Percentiles rank a stretch among this genome's conserved stretches.
Conservation (phyloP, 2,113 vertebrate genomes). For the Nyctibius bracteatus region DNA sequence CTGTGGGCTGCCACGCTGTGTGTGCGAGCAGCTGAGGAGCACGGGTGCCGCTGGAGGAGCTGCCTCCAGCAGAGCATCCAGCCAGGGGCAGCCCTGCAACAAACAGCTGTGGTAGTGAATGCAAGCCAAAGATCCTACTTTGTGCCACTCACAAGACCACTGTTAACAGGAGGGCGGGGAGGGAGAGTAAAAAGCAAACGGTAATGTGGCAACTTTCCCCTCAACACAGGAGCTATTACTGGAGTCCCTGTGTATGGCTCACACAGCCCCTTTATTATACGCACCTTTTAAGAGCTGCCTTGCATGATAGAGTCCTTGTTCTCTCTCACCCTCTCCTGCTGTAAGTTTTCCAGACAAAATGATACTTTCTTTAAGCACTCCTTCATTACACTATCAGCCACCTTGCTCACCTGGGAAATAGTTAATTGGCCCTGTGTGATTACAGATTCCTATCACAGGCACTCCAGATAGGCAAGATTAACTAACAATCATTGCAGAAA, state of each 20-base stretch:
- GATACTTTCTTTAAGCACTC: background rate
- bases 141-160: background rate
- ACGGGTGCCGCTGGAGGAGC: background rate
- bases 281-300: background rate
- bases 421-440: background rate
- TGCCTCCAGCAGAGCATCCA: background rate
- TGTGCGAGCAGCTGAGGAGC: rapidly evolving
- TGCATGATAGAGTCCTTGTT: background rate
- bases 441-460: background rate
- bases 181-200: background rate
- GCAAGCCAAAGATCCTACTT: background rate
- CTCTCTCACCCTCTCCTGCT: background rate
- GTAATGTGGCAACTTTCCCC: background rate
- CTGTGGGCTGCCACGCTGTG: rapidly evolving
- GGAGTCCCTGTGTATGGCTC: background rate
- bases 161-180: background rate
- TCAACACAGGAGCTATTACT: background rate
- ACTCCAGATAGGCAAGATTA: background rate
- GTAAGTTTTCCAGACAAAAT: background rate
- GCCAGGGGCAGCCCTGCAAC: background rate
- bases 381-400: background rate
- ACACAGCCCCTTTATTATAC: background rate
- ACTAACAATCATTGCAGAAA: background rate
- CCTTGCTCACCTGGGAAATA: background rate
- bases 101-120: rapidly evolving